Base-by-base conservation (phyloP, 2,113 vertebrate species). In the Oophaga pumilio region DNA sequence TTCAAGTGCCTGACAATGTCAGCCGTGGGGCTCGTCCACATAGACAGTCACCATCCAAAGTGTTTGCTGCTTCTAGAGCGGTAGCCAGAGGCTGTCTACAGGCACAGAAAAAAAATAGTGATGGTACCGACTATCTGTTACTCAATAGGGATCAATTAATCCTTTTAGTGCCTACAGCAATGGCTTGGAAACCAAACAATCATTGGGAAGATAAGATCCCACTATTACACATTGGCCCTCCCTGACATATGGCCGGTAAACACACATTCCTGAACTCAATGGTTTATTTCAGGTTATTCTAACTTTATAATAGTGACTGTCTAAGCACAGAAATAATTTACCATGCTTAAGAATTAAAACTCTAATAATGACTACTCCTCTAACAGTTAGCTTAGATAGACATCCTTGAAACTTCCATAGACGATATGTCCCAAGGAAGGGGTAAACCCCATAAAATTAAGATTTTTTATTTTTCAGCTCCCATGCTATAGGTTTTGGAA, bases 141-240 rank as follows among this genome's bases (percentile, higher is more conserved):
- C 76, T 56, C 76, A 53, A 49, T 77, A 53, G 76, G 76, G 76
- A 77, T 77, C 76, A 77, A 77, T 77, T 77, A 77, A 53, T 77
- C 49, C 49, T 77, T 77, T 77, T 77, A 50, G 6, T 77, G 22
- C 49, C 76, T 77, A 50, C 50, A 24, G 50, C 50, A 24, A 56
- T 13, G 22, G 76, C 20, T 77, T 77, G 26, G 49, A 53, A 77
- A 56, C 76, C 49, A 24, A 56, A 77, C 76, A 24, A 20, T n/a
- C 76, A 76, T 76, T 53, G 50, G n/a, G 12, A 52, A 56, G 76
- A 53, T 56, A 56, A 12, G 50, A 77, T 12, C 2, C 18, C 11
- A 18, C 50, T 77, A 12, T 1, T 56, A 0, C 8, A 13, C 1
- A 56, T 6, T 14, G 76, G 56, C 76, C 76, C 76, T n/a, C 15